Evolutionary conservation across 2,113 vertebrate genomes (phyloP).

Genomic region (Oncorhynchus tshawytscha): DNA sequence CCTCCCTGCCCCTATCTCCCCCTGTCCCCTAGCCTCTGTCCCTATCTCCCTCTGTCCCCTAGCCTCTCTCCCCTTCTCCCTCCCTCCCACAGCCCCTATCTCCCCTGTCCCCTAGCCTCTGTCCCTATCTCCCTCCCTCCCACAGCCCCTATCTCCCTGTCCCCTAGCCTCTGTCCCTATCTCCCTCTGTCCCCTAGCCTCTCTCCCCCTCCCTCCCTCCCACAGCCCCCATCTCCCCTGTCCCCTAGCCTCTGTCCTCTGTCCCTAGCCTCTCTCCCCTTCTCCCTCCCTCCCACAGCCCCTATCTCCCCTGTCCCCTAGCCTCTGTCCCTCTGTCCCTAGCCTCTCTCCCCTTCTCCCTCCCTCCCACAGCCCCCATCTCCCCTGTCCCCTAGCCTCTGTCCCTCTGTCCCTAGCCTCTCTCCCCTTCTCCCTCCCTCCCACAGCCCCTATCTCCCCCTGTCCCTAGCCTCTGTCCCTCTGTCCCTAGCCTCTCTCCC

Average conservation of each 20-base stretch:
- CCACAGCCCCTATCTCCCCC: constrained; percentile 36
- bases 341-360: no score
- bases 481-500: no score
- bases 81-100: no score
- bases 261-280: no score
- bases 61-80: no score
- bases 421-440: not conserved
- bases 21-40: no score
- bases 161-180: constrained; percentile 64
- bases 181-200: not conserved
- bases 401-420: no score
- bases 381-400: not conserved
- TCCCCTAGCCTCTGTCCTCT: not conserved
- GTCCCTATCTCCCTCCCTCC: no score
- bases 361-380: constrained; percentile 33
- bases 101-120: no score
- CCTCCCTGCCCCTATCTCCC: no score
- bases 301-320: constrained; percentile 37
- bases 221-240: constrained; percentile 34
- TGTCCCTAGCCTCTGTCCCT: not conserved
- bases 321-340: no score
- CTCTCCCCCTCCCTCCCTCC: not conserved
- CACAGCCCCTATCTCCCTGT: no score
- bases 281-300: not conserved
- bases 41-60: constrained; percentile 39